Conservation (phyloP, 2,797 vertebrate genomes). For the Rhinophrynus dorsalis region DNA sequence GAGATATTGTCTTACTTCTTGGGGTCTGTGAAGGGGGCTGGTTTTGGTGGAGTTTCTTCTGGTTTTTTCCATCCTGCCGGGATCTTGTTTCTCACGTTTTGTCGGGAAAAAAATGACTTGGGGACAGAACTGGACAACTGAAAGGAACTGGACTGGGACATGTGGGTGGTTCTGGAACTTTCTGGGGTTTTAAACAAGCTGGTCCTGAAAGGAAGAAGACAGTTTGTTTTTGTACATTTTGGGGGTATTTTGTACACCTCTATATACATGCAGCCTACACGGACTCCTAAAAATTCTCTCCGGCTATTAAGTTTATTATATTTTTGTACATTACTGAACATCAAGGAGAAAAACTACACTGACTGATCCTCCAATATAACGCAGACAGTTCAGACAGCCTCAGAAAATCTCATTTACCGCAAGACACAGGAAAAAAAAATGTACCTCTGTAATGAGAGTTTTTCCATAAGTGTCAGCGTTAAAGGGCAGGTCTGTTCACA, state of each 20-base stretch:
- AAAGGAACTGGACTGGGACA: slow-evolving; percentile 66
- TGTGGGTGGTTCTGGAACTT: slow-evolving; percentile 63
- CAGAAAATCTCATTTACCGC: no score
- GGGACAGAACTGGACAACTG: slow-evolving; percentile 84
- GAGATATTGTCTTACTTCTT: slow-evolving; percentile 62
- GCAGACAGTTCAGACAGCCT: no score
- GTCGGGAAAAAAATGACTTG: slow-evolving; percentile 82
- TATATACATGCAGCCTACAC: no score
- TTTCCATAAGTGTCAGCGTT: no score
- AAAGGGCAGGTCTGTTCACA: no score
- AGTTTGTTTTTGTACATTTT: neutral
- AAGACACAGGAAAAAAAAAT: neutral
- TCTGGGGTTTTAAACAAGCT: slow-evolving; percentile 69
- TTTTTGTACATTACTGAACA: no score
- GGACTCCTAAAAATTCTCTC: no score
- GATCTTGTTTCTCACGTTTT: slow-evolving; percentile 62
- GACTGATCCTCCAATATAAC: no score
- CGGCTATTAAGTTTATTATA: no score
- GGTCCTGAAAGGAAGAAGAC: slow-evolving; percentile 19
- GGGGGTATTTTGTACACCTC: no score
- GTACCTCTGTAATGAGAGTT: neutral
- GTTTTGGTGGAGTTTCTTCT: slow-evolving; percentile 60
- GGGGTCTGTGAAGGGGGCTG: slow-evolving; percentile 58
- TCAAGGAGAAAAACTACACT: no score
- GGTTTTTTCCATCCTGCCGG: slow-evolving; percentile 65